Evolutionary conservation across 2,797 vertebrate genomes (phyloP).

Genomic region (Zenarchopterus dispar): DNA sequence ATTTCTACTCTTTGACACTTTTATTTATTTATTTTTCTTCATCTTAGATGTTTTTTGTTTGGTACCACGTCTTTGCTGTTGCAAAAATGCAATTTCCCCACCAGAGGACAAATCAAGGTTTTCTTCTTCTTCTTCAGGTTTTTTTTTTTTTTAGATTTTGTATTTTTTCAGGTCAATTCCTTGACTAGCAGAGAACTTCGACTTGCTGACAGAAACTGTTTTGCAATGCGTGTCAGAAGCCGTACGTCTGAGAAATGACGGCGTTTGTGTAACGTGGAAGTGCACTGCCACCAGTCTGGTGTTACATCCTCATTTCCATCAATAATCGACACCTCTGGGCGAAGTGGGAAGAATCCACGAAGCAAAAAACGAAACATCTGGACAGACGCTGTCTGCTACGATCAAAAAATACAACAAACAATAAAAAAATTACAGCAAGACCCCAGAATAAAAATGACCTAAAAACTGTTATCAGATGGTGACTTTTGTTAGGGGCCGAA

Average conservation of each 20-base stretch:
- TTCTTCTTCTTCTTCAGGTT: too few species aligned
- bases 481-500: too few species aligned
- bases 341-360: too few species aligned
- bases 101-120: too few species aligned
- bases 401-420: not conserved
- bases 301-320: slow-evolving; percentile 12
- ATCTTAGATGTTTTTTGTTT: too few species aligned
- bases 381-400: not conserved
- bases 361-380: too few species aligned
- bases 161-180: not conserved
- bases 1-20: too few species aligned
- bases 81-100: too few species aligned
- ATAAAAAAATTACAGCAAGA: not conserved
- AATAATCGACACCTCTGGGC: not conserved
- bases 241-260: not conserved
- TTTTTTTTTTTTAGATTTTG: not conserved
- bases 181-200: not conserved
- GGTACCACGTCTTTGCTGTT: too few species aligned
- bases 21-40: too few species aligned
- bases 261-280: slow-evolving; percentile 23
- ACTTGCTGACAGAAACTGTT: not conserved
- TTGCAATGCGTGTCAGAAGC: not conserved
- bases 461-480: too few species aligned
- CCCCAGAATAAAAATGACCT: too few species aligned
- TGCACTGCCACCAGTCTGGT: not conserved